These are phyloP conservation scores for Bombycilla garrulus DNA, from an alignment of 2,113 vertebrate genomes.

Conservation along the genomic window DNA sequence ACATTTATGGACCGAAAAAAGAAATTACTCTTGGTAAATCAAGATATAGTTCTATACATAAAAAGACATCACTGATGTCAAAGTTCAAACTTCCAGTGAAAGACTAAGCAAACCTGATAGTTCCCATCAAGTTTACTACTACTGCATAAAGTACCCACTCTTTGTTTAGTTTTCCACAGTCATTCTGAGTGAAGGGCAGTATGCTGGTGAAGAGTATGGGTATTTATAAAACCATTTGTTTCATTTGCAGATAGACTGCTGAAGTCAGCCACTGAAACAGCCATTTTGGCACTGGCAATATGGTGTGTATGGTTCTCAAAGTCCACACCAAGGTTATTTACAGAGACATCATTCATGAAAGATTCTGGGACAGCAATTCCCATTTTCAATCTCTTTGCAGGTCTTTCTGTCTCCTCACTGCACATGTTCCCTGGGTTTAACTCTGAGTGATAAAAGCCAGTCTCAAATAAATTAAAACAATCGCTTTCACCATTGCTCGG, in stretches of 20 bases:
- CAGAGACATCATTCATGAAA: slow-evolving; percentile 70
- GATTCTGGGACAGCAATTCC: slow-evolving; percentile 85
- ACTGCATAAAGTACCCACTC: background rate
- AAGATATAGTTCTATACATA: background rate
- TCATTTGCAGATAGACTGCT: background rate
- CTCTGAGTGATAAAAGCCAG: slow-evolving; percentile 92
- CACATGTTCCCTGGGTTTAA: slow-evolving; percentile 85
- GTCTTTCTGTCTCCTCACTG: slow-evolving; percentile 88
- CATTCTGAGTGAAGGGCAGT: background rate
- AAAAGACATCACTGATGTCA: background rate
- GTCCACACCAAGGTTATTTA: background rate
- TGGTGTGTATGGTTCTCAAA: background rate
- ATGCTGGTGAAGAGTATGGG: background rate
- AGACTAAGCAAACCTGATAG: background rate
- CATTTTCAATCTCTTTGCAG: slow-evolving; percentile 93
- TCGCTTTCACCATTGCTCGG: slow-evolving; percentile 86
- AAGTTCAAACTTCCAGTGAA: background rate
- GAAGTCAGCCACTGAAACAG: background rate
- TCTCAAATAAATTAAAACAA: slow-evolving; percentile 88
- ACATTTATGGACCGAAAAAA: background rate
- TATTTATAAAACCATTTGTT: background rate
- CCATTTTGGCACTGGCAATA: background rate
- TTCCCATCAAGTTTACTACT: background rate
- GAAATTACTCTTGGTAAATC: background rate
- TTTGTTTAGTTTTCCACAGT: background rate